These are phyloP conservation scores for Lasioglossum villosulum DNA, from an alignment of 2,888 invertebrate species.

Conservation along the genomic window DNA sequence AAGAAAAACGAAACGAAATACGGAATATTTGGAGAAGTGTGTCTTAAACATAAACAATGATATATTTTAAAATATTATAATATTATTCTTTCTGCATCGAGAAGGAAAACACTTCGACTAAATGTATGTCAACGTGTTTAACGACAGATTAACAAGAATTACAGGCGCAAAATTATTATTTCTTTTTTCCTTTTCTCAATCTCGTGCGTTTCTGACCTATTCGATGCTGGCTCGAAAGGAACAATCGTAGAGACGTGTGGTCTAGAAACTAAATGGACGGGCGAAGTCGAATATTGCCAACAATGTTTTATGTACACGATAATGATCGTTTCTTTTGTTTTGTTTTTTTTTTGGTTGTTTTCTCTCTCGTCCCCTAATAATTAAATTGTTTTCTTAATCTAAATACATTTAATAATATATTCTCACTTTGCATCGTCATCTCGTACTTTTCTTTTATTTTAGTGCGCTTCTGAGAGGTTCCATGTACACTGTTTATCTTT, in stretches of 20 bases:
- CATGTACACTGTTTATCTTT: constrained; percentile 57
- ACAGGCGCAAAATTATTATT: constrained; percentile 58
- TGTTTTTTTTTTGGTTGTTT: not conserved
- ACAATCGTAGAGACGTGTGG: constrained; percentile 60
- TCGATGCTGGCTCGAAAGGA: constrained; percentile 64
- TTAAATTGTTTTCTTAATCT: constrained; percentile 64
- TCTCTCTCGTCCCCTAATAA: constrained; percentile 66
- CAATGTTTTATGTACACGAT: constrained; percentile 73
- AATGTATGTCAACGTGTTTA: constrained; percentile 57
- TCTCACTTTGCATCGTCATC: constrained; percentile 64
- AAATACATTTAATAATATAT: constrained; percentile 68
- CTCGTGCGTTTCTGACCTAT: constrained; percentile 53
- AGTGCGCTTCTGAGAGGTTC: constrained; percentile 61
- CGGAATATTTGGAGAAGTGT: constrained; percentile 56
- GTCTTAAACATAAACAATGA: constrained; percentile 61
- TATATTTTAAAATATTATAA: constrained; percentile 64
- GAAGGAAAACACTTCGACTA: constrained; percentile 59
- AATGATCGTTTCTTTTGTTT: constrained; percentile 61
- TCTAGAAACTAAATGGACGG: constrained; percentile 78
- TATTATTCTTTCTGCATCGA: constrained; percentile 51
- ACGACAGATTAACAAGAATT: constrained; percentile 60
- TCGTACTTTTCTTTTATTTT: constrained; percentile 54
- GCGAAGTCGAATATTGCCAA: constrained; percentile 79
- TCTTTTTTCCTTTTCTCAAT: not conserved
- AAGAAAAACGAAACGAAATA: constrained; percentile 23